These are phyloP conservation scores for Chelmon rostratus DNA, from an alignment of 2,797 vertebrate genomes.

Conservation along the genomic window DNA sequence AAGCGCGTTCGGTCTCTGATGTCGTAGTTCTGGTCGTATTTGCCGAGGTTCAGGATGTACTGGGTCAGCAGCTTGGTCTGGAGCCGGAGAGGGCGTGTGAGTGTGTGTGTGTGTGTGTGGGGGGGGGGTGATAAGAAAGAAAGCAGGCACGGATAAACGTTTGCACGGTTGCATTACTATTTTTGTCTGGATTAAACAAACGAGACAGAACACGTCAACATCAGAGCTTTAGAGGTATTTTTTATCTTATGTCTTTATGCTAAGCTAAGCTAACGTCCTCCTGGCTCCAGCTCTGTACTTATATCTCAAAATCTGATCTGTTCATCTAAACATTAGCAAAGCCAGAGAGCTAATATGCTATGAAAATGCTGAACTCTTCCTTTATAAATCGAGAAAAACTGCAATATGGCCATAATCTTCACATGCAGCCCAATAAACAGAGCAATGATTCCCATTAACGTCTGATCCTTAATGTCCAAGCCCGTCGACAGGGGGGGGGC, in stretches of 20 bases:
- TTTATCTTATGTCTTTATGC: no score
- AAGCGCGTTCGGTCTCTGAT: conserved; percentile 98
- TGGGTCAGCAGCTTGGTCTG: conserved; percentile 99
- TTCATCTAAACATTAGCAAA: background rate
- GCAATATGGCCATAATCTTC: background rate
- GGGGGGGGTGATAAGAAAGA: no score
- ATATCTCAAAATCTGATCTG: no score
- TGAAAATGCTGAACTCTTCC: background rate
- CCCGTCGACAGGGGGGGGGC: no score
- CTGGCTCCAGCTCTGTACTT: no score
- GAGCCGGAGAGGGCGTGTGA: no score
- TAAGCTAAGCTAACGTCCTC: no score
- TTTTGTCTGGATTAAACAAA: background rate
- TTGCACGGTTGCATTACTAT: no score
- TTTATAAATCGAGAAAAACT: background rate
- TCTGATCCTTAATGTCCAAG: background rate
- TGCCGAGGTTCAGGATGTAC: conserved; percentile 98
- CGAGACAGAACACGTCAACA: background rate
- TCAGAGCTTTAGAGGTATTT: background rate
- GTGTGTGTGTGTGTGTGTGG: no score
- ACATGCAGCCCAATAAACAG: background rate
- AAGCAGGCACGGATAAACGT: no score
- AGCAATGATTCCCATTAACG: background rate
- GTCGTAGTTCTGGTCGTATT: conserved; percentile 99
- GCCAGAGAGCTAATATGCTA: background rate